Base-by-base conservation (phyloP, 2,888 invertebrate species). In the Scotopteryx bipunctaria region DNA sequence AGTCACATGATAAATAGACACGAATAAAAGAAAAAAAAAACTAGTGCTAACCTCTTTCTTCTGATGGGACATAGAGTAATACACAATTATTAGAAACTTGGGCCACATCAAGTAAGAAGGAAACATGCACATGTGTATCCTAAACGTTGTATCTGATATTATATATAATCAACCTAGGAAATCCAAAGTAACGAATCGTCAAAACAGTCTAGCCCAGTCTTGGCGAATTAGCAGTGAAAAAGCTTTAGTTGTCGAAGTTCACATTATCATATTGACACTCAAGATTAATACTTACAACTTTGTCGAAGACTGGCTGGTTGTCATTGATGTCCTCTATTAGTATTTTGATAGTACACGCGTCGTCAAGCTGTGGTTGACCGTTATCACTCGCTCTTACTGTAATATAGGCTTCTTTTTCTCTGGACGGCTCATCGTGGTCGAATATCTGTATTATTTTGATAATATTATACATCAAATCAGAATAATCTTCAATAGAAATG, bases 331-430 rank as follows among this genome's bases (percentile, higher is more conserved):
- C 99, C 72, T 94, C 94, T 60, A 98, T 95, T 58, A 94, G 93
- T 46, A 98, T 96, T 90, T 95, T 96, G 78, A 99, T 96, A 3
- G 97, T 97, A 83, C 99, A 99, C 46, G 97, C 96, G 70, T 98
- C 98, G 67, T 97, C 97, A 43, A 99, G 89, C 37, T 95, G 94
- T 0, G 98, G 97, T 63, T 94, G 93, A 0, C 98, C 99, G 79
- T 98, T 96, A 86, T 99, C 99, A 50, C 95, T 96, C 0, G 97
- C 99, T 77, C 96, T 94, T 4, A 98, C 96, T 21, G 97, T 97
- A 40, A 97, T 92, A 72, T 96, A 97, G 55, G 92, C 93, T 86
- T 94, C 96, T 84, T 94, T 97, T 83, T 94, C 95, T 71, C 95
- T 92, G 32, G 93, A 92, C 4, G 98, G 98, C 73, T 97, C 97